A percentile compares a stretch with the other conserved stretches of the same genome.
These are phyloP conservation scores for Elymnias hypermnestra DNA, from an alignment of 1,140 invertebrate species.

Conservation along the genomic window DNA sequence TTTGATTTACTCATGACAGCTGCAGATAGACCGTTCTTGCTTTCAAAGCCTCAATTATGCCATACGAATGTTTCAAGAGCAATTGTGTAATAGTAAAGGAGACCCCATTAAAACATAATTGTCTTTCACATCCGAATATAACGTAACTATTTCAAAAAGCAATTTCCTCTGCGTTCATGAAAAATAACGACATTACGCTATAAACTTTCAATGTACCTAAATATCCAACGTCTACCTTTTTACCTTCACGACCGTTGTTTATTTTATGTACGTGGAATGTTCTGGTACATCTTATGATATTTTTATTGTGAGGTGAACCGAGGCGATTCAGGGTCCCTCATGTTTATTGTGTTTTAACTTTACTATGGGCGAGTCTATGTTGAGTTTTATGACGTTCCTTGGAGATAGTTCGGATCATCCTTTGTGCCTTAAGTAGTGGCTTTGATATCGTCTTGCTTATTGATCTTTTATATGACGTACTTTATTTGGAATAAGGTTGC, in stretches of 20 bases:
- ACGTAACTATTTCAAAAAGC: constrained; percentile 7
- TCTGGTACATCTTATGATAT: constrained; percentile 35
- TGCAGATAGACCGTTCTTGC: too few relatives aligned
- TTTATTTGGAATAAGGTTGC: too few relatives aligned
- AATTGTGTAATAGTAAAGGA: too few relatives aligned
- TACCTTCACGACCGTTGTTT: constrained; percentile 31
- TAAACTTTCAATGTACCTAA: constrained; percentile 41
- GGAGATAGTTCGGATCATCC: too few relatives aligned
- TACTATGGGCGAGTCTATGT: constrained; percentile 37
- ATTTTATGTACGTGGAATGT: constrained; percentile 43
- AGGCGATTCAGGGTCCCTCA: constrained; percentile 32
- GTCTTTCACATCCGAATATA: neutral
- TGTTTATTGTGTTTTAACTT: constrained; percentile 48
- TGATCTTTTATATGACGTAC: too few relatives aligned
- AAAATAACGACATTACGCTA: constrained; percentile 23
- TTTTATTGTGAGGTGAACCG: constrained; percentile 50
- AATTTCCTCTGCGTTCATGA: constrained; percentile 18
- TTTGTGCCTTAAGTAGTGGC: too few relatives aligned
- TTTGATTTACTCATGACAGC: too few relatives aligned
- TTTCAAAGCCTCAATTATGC: too few relatives aligned
- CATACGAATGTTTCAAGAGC: too few relatives aligned
- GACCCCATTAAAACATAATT: neutral
- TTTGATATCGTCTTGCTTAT: too few relatives aligned
- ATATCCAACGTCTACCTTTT: constrained; percentile 33
- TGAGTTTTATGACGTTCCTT: constrained; percentile 7